A percentile compares a stretch with the other conserved stretches of the same genome.
Evolutionary conservation across 2,888 invertebrate genomes (phyloP).

Genomic region (Myopa testacea): DNA sequence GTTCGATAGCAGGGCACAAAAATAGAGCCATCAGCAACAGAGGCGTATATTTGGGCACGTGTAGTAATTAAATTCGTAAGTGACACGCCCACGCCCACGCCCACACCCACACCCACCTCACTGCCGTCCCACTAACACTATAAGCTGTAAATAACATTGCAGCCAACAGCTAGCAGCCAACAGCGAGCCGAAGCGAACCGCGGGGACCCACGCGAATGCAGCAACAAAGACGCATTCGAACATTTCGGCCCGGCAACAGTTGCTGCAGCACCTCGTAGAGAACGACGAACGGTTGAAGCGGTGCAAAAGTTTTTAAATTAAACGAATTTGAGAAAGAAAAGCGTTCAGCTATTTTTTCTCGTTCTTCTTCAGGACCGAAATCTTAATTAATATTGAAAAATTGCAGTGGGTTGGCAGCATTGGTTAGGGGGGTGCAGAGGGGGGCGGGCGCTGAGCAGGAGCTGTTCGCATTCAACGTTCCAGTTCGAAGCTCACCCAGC

Average conservation of each 20-base stretch:
- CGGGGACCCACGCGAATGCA: not conserved
- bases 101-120: not conserved
- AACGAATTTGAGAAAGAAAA: constrained; percentile 21
- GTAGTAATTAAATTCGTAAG: constrained; percentile 20
- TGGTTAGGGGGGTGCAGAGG: not conserved
- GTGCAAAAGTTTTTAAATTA: constrained; percentile 25
- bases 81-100: constrained; percentile 4
- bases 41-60: constrained; percentile 6
- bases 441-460: not conserved
- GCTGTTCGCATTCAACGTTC: not conserved
- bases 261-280: not conserved
- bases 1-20: too few species aligned
- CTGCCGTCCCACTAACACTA: not conserved
- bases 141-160: too few species aligned
- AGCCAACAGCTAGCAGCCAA: too few species aligned
- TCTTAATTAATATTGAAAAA: constrained; percentile 38
- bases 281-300: constrained; percentile 6
- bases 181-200: too few species aligned
- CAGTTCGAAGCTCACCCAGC: not conserved
- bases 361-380: constrained; percentile 8
- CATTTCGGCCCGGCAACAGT: too few species aligned
- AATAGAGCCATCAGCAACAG: too few species aligned
- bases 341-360: not conserved
- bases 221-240: not conserved
- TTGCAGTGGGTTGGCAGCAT: constrained; percentile 1